Percentiles rank a stretch among this genome's conserved stretches.
Conservation (phyloP, 2,888 invertebrate species). For the Meandrusa payeni region DNA sequence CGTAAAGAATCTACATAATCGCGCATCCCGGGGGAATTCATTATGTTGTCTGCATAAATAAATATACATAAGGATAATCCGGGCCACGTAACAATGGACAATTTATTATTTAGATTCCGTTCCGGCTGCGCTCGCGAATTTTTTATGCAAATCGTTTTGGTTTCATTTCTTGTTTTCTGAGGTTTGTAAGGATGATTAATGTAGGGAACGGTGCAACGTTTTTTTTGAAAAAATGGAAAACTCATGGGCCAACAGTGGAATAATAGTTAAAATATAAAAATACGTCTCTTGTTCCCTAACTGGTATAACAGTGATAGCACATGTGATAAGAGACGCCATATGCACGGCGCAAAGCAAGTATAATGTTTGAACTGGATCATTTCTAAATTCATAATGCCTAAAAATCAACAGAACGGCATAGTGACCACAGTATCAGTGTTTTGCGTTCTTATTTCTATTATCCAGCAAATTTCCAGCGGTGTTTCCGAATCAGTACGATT, state of each 20-base stretch:
- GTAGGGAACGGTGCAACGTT: conserved; percentile 22
- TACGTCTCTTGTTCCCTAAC: background rate
- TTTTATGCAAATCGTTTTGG: conserved; percentile 62
- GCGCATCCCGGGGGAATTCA: conserved; percentile 57
- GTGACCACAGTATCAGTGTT: too few species aligned
- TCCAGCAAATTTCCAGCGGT: too few species aligned
- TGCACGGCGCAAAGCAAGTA: too few species aligned
- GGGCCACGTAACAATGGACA: conserved; percentile 62
- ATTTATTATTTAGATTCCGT: conserved; percentile 21
- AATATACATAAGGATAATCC: conserved; percentile 60
- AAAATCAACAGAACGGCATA: too few species aligned
- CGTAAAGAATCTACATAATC: conserved; percentile 63
- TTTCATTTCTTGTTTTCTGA: conserved; percentile 40
- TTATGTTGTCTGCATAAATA: conserved; percentile 72
- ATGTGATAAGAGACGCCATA: too few species aligned
- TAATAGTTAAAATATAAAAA: background rate
- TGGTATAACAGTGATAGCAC: too few species aligned
- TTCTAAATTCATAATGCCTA: too few species aligned
- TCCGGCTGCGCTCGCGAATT: conserved; percentile 45
- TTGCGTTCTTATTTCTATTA: too few species aligned
- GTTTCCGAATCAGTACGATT: too few species aligned
- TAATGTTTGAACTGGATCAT: too few species aligned
- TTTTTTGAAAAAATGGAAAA: background rate
- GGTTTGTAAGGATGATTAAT: conserved; percentile 44
- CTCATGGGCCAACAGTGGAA: background rate